Conservation (phyloP, 1,140 invertebrate species). For the Manduca sexta region DNA sequence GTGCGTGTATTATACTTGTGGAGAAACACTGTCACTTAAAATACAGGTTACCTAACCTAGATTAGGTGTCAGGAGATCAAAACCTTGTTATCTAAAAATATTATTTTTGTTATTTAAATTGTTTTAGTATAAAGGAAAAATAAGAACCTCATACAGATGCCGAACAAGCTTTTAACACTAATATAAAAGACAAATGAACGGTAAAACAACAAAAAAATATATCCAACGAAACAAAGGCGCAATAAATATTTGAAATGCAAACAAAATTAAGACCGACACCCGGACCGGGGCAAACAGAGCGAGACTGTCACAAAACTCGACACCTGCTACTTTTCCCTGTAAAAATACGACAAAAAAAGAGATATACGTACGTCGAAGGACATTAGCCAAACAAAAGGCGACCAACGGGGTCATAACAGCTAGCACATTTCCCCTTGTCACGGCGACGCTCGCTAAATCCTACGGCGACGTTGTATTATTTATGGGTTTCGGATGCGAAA, state of each 20-base stretch:
- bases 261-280: conserved; percentile 22
- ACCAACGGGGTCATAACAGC: conserved; percentile 51
- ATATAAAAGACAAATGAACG: background rate
- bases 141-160: too few relatives aligned
- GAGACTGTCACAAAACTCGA: conserved; percentile 21
- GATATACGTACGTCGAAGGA: conserved; percentile 2
- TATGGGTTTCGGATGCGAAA: conserved; percentile 13
- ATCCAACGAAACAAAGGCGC: background rate
- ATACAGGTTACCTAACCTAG: too few relatives aligned
- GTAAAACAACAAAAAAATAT: background rate
- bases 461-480: conserved; percentile 35
- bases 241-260: conserved; percentile 13
- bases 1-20: too few relatives aligned
- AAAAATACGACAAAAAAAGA: conserved; percentile 15
- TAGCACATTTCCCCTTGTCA: conserved; percentile 46
- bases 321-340: conserved; percentile 25
- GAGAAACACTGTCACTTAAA: too few relatives aligned
- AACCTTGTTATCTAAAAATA: too few relatives aligned
- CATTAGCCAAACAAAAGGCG: conserved; percentile 52
- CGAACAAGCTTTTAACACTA: too few relatives aligned
- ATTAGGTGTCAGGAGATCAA: too few relatives aligned
- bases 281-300: conserved; percentile 17
- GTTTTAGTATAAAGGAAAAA: too few relatives aligned
- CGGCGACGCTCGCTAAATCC: conserved; percentile 43
- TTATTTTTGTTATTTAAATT: too few relatives aligned